Conservation (phyloP, 2,797 vertebrate species). For the Muscicapa comitata region DNA sequence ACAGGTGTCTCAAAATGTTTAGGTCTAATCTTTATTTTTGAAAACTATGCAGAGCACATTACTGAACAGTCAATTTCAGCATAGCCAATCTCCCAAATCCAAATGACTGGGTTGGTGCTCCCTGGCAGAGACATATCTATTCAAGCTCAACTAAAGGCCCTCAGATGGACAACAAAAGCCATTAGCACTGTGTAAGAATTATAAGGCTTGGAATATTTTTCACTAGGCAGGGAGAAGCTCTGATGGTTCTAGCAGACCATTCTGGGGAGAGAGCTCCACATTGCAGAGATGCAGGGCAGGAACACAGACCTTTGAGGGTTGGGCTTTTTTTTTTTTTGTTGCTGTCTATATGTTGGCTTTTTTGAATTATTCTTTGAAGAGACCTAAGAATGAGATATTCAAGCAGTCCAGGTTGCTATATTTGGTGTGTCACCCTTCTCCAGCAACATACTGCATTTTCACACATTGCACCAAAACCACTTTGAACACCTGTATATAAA, state of each 20-base stretch:
- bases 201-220: background rate
- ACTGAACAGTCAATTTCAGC: background rate
- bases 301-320: background rate
- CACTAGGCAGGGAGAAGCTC: background rate
- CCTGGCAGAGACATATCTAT: background rate
- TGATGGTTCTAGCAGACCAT: background rate
- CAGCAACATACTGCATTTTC: background rate
- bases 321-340: background rate
- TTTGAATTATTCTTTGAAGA: background rate
- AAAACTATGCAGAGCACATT: background rate
- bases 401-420: background rate
- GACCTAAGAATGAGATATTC: background rate
- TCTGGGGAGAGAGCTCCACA: background rate
- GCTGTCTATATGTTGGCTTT: background rate
- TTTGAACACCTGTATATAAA: background rate
- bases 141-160: background rate
- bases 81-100: background rate
- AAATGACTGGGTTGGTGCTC: background rate
- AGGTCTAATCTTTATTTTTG: background rate
- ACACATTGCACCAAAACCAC: background rate
- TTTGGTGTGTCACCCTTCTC: background rate
- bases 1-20: background rate
- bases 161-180: background rate
- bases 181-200: background rate
- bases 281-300: background rate